Base-by-base conservation (phyloP, 2,888 invertebrate species). In the Brachypterus glaber region DNA sequence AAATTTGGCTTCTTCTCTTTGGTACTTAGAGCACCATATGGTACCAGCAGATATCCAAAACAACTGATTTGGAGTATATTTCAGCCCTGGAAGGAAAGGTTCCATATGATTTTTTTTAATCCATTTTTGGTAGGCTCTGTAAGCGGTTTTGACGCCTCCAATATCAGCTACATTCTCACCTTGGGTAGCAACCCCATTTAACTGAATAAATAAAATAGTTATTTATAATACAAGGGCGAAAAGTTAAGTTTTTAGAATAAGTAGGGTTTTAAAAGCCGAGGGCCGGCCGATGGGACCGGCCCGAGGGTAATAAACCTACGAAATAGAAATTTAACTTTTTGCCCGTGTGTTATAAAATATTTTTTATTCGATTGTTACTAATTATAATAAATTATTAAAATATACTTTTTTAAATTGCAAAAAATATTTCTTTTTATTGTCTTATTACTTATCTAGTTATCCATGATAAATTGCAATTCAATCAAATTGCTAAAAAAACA, bases 91-190 rank as follows among this genome's bases (percentile, higher is more conserved):
- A 33, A 64, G 46, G 37, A 34, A 45, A 4, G 52, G 50, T 40
- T 64, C 64, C 36, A 57, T 54, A 17, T 59, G 60, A 42, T 61
- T 52, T n/a, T 59, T 49, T 17, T 50, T 47, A 33, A 59, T 53
- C 63, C 62, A 63, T 34, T 51, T 54, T 33, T 54, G 48, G 44
- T 64, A 64, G 27, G 64, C 64, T 45, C 60, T 50, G 50, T 64
- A 95, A 0, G 92, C 87, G 63, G 92, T 85, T 61, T 91, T 92
- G 48, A 92, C 79, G 3, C 92, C 93, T 4, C 91, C 91, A 60
- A 90, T 92, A 62, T 93, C 93, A 1, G 93, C 93, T 41, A 93
- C 92, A 62, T 93, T 92, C 63, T 93, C 92, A 11, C 90, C 90
- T 66, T 90, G 88, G 0, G 91, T 91, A 58, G 87, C 87, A 47